These are phyloP conservation scores for Candoia aspera DNA, from an alignment of 2,113 vertebrate species.

Conservation along the genomic window DNA sequence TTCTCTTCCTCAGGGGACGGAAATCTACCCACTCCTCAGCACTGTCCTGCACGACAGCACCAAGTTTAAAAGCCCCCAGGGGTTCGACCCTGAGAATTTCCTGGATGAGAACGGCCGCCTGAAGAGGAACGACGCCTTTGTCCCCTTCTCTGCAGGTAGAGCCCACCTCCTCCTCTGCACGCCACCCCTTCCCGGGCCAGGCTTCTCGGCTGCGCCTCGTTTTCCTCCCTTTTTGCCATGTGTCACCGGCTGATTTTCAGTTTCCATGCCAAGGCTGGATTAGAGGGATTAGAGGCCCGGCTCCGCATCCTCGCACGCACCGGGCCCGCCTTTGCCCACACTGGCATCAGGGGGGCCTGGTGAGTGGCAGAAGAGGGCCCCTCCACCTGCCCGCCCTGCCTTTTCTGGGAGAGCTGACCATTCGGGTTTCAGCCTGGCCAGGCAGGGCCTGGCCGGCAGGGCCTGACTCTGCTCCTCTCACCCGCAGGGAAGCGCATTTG, in stretches of 20 bases:
- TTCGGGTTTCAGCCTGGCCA: neutral
- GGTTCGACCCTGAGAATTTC: conserved; percentile 36
- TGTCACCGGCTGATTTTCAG: neutral
- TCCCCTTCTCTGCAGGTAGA: conserved; percentile 49
- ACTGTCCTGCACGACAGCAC: conserved; percentile 9
- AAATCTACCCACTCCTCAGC: conserved; percentile 23
- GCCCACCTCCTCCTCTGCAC: accelerated
- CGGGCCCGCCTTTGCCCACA: neutral
- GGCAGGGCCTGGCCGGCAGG: neutral
- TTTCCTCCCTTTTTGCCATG: neutral
- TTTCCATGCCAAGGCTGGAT: neutral
- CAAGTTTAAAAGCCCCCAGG: conserved; percentile 20
- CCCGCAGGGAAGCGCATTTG: conserved; percentile 63
- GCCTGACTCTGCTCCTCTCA: neutral
- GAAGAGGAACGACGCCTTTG: neutral
- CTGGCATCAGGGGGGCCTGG: neutral
- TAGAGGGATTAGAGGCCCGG: neutral
- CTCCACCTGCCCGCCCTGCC: neutral
- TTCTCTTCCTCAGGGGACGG: conserved; percentile 12
- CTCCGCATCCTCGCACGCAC: neutral
- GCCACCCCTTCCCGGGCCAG: neutral
- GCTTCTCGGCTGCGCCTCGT: neutral
- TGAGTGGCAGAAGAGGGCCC: neutral
- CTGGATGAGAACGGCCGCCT: conserved; percentile 32
- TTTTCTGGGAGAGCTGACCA: neutral